These are phyloP conservation scores for Gonatopus flavifemur DNA, from an alignment of 1,140 invertebrate species.

Conservation along the genomic window DNA sequence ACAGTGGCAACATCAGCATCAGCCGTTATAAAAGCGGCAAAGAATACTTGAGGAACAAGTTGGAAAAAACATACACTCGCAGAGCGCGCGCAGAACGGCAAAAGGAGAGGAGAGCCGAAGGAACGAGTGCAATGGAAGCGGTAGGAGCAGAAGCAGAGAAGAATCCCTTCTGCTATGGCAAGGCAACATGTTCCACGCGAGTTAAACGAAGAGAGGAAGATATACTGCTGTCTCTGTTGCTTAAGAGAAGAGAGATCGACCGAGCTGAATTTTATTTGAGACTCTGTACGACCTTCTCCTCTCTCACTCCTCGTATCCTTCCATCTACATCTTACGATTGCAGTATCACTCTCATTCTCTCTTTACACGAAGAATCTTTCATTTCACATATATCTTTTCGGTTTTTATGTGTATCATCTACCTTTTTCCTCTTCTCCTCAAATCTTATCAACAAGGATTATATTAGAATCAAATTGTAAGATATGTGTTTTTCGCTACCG, in stretches of 20 bases:
- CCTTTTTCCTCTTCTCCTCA: no score
- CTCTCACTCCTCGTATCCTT: neutral
- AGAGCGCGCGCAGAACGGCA: slow-evolving; percentile 8
- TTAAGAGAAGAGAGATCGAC: slow-evolving; percentile 8
- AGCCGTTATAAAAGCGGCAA: slow-evolving; percentile 44
- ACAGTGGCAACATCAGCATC: no score
- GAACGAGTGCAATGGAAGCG: slow-evolving; percentile 45
- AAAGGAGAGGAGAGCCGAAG: slow-evolving; percentile 36
- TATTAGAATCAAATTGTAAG: no score
- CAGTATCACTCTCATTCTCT: no score
- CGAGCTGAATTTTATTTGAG: slow-evolving; percentile 33
- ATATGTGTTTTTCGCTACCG: no score
- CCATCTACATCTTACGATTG: neutral
- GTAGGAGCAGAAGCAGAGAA: no score
- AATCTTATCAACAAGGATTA: no score
- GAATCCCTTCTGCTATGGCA: slow-evolving; percentile 26
- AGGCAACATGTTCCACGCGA: slow-evolving; percentile 12
- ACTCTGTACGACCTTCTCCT: slow-evolving; percentile 25
- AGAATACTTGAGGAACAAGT: slow-evolving; percentile 51
- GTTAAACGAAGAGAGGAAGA: slow-evolving; percentile 17
- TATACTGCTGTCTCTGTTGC: no score
- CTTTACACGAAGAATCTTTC: no score
- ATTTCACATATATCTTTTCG: no score
- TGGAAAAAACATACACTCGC: slow-evolving; percentile 42
- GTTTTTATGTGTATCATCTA: no score